Conservation (phyloP, 2,888 invertebrate genomes). For the Panzeria rudis region DNA sequence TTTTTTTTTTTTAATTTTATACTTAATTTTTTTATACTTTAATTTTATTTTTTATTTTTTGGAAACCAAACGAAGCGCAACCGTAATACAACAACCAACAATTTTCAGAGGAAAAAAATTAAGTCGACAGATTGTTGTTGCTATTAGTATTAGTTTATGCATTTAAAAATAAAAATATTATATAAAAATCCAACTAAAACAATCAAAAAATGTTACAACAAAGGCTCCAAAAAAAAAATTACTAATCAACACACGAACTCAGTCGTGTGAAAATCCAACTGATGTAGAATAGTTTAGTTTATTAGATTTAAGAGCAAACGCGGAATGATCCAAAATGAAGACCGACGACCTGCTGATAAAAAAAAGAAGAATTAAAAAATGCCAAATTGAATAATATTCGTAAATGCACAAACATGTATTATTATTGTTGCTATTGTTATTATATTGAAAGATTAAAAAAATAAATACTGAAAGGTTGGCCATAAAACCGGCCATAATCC, state of each 20-base stretch:
- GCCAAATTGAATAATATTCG: slow-evolving; percentile 32
- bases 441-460: slow-evolving; percentile 43
- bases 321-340: background rate
- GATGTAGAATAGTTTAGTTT: slow-evolving; percentile 46
- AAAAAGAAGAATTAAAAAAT: background rate
- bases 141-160: slow-evolving; percentile 39
- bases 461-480: slow-evolving; percentile 24
- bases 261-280: slow-evolving; percentile 68
- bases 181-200: slow-evolving; percentile 46
- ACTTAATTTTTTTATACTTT: slow-evolving; percentile 28
- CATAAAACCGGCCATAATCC: slow-evolving; percentile 46
- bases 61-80: slow-evolving; percentile 65
- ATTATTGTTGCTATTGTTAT: background rate
- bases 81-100: slow-evolving; percentile 35
- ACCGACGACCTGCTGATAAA: slow-evolving; percentile 45
- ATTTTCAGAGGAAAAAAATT: slow-evolving; percentile 24
- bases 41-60: slow-evolving; percentile 28
- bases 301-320: slow-evolving; percentile 25
- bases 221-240: slow-evolving; percentile 26
- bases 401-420: background rate
- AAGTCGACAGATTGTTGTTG: slow-evolving; percentile 61
- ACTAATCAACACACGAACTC: slow-evolving; percentile 67
- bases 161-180: slow-evolving; percentile 41
- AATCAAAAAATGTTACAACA: slow-evolving; percentile 35
- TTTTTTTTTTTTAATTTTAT: slow-evolving; percentile 29